Evolutionary conservation across 35 echinoderm and acorn worm species (phyloP).

Genomic region (Ptychodera flava): DNA sequence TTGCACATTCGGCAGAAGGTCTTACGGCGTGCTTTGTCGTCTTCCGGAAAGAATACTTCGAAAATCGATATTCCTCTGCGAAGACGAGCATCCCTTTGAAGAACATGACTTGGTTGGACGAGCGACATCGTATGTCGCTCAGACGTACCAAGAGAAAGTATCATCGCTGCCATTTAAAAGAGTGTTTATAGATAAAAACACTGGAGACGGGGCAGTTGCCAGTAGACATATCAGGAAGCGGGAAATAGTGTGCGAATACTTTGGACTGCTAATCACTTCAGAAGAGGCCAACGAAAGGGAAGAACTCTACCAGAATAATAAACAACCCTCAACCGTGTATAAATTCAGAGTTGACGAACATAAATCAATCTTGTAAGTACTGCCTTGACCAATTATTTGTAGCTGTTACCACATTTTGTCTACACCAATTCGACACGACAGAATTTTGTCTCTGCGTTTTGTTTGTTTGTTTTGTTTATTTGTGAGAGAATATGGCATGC

Average conservation of each 20-base stretch:
- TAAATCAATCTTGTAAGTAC: no score
- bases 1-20: neutral
- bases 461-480: no score
- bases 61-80: neutral
- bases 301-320: neutral
- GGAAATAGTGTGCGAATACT: neutral
- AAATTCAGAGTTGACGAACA: no score
- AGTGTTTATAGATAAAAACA: neutral
- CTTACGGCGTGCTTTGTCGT: neutral
- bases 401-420: no score
- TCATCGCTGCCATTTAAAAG: neutral
- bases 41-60: neutral
- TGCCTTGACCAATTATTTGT: no score
- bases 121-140: neutral
- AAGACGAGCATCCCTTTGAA: neutral
- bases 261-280: neutral
- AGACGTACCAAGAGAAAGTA: neutral
- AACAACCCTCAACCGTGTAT: neutral
- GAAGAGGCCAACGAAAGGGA: neutral
- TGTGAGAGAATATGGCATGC: no score
- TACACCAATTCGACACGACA: no score
- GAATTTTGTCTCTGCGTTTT: no score
- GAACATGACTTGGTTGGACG: neutral
- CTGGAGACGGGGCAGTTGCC: neutral
- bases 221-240: neutral